A percentile compares a stretch with the other conserved stretches of the same genome.
Evolutionary conservation across 2,113 vertebrate genomes (phyloP).

Genomic region (rabbit (Oryctolagus cuniculus)): DNA sequence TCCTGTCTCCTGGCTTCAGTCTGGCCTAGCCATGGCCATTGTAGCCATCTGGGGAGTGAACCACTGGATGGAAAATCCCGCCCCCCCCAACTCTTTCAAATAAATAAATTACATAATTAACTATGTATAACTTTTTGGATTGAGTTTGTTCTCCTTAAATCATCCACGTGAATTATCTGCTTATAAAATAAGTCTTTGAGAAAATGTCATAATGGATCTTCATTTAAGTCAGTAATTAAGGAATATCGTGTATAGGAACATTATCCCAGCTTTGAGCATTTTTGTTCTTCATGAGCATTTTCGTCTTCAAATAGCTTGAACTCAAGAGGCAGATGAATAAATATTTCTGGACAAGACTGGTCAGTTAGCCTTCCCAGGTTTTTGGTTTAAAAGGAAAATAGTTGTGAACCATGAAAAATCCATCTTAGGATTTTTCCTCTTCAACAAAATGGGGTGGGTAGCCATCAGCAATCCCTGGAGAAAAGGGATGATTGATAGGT

Average conservation of each 20-base stretch:
- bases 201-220: conserved; percentile 60
- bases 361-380: not conserved
- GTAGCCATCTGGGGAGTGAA: no score
- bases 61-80: no score
- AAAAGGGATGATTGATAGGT: not conserved
- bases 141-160: conserved; percentile 70
- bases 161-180: conserved; percentile 45
- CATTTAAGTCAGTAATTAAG: conserved; percentile 72
- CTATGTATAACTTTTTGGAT: conserved; percentile 38
- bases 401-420: not conserved
- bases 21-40: no score
- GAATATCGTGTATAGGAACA: conserved; percentile 21
- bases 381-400: conserved; percentile 48
- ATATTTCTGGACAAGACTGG: conserved; percentile 32
- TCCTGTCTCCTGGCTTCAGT: no score
- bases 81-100: no score
- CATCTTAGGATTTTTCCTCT: not conserved
- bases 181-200: conserved; percentile 66
- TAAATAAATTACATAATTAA: conserved; percentile 33
- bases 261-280: conserved; percentile 61
- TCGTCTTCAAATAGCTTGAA: conserved; percentile 61
- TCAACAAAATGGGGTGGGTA: not conserved
- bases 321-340: conserved; percentile 32
- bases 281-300: conserved; percentile 38
- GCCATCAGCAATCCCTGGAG: not conserved